Conservation (phyloP, 2,797 vertebrate genomes). For the Acanthis flammea region DNA sequence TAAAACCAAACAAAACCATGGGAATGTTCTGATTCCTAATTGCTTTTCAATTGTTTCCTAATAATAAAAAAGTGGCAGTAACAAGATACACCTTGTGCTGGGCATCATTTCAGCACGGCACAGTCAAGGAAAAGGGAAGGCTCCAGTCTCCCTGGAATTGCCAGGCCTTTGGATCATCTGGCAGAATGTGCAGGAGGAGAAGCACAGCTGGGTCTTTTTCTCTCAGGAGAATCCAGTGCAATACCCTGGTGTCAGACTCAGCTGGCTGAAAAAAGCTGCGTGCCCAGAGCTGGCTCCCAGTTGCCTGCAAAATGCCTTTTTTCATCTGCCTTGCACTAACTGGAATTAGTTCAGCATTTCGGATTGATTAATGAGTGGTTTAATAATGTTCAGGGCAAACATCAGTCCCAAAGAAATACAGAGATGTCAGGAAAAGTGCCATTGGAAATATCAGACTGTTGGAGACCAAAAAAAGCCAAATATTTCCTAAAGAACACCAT, state of each 20-base stretch:
- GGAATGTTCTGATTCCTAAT: neutral
- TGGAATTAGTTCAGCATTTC: slow-evolving; percentile 32
- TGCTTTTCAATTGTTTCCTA: neutral
- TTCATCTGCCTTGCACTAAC: slow-evolving; percentile 18
- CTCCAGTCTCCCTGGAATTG: slow-evolving; percentile 19
- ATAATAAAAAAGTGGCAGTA: neutral
- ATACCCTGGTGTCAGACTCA: slow-evolving; percentile 62
- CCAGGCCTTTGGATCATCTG: slow-evolving; percentile 62
- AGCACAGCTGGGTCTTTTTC: slow-evolving; percentile 58
- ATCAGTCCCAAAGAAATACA: neutral
- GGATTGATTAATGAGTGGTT: neutral
- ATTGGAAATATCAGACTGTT: neutral
- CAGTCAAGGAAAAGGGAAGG: neutral
- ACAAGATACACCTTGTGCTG: neutral
- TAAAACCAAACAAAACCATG: neutral
- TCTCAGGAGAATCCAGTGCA: slow-evolving; percentile 55
- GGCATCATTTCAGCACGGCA: neutral
- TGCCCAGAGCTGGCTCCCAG: neutral
- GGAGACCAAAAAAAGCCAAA: neutral
- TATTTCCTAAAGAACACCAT: neutral
- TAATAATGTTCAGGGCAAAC: neutral
- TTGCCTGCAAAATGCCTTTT: slow-evolving; percentile 30
- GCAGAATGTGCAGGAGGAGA: slow-evolving; percentile 17
- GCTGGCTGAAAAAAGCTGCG: slow-evolving; percentile 27
- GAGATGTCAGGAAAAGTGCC: neutral